A percentile compares a stretch with the other conserved stretches of the same genome.
These are phyloP conservation scores for Magallana ariakensis DNA, from an alignment of 1,140 invertebrate genomes.

Conservation along the genomic window DNA sequence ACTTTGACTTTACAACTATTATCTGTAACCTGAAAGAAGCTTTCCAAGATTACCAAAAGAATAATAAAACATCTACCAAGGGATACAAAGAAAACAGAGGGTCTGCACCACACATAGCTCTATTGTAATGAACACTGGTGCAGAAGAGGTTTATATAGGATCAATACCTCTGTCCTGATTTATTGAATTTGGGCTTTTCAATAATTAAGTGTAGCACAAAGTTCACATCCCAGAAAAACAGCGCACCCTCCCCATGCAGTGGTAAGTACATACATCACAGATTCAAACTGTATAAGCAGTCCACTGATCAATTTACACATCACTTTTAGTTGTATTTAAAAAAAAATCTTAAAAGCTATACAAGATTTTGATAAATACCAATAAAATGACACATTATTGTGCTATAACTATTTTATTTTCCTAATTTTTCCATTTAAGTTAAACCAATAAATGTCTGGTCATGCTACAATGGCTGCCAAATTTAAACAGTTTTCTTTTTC, in stretches of 20 bases:
- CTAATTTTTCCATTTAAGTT: constrained; percentile 7
- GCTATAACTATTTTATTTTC: not conserved
- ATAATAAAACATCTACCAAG: not conserved
- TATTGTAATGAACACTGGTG: not conserved
- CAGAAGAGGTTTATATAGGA: not conserved
- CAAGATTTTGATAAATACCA: not conserved
- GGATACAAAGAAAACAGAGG: not conserved
- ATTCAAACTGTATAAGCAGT: not conserved
- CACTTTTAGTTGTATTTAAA: not conserved
- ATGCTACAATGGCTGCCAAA: not conserved
- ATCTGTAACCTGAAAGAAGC: no score
- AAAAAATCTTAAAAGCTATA: not conserved
- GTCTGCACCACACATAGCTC: not conserved
- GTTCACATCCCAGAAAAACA: not conserved
- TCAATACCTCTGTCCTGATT: not conserved
- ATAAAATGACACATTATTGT: not conserved
- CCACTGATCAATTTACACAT: no score
- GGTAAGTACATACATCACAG: not conserved
- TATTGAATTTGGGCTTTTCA: constrained; percentile 15
- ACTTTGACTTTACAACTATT: no score
- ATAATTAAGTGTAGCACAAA: constrained; percentile 19
- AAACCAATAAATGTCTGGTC: constrained; percentile 3
- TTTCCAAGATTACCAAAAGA: no score
- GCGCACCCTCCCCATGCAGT: not conserved
- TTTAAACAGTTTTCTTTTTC: not conserved